Conservation (phyloP, 37 sponge, comb jelly and placozoan genomes). For the Cladorhizidae sp. region DNA sequence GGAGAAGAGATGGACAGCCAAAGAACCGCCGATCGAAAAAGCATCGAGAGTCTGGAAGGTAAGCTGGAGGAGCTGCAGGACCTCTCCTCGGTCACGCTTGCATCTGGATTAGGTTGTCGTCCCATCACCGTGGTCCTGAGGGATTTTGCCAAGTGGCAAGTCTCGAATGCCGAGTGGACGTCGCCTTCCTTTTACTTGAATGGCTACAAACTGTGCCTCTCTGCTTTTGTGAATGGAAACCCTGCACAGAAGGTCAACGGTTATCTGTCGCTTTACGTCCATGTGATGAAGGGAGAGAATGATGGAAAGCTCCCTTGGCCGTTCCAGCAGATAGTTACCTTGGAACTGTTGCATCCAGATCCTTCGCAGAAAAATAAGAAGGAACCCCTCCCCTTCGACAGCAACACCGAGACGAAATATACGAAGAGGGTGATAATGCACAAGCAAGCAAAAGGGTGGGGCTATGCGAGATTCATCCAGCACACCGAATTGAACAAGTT, state of each 20-base stretch:
- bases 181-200: neutral
- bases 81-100: neutral
- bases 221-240: constrained; percentile 19
- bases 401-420: neutral
- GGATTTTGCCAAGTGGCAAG: neutral
- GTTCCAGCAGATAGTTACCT: neutral
- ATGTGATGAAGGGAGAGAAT: constrained; percentile 13
- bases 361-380: neutral
- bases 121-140: neutral
- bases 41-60: neutral
- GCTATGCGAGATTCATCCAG: neutral
- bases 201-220: constrained; percentile 23
- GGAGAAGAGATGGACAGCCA: too few species aligned
- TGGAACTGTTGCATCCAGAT: neutral
- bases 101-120: neutral
- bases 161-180: neutral
- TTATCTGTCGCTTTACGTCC: constrained; percentile 13
- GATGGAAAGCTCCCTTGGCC: constrained; percentile 38
- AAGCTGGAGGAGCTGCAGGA: neutral
- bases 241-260: neutral
- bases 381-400: neutral
- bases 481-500: neutral
- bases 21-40: too few species aligned
- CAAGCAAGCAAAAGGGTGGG: neutral
- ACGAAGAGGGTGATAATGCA: neutral